Conservation (phyloP, 2,888 invertebrate genomes). For the Malachius bipustulatus region DNA sequence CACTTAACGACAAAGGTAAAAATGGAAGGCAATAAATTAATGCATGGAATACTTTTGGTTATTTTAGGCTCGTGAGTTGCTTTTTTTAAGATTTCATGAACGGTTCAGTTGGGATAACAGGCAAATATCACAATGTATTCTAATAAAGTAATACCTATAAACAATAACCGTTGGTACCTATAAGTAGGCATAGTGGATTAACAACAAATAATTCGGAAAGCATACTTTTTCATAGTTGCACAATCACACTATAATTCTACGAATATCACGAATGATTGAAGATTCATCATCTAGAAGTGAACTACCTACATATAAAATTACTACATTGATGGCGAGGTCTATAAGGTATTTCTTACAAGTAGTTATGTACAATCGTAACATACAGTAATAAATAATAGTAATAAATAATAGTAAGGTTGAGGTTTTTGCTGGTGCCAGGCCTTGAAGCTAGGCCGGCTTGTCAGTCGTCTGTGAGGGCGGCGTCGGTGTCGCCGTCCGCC, state of each 20-base stretch:
- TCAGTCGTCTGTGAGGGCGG: neutral
- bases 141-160: no score
- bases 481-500: slow-evolving; percentile 19
- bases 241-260: slow-evolving; percentile 15
- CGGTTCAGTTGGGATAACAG: no score
- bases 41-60: no score
- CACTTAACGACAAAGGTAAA: no score
- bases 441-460: slow-evolving; percentile 15
- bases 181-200: no score
- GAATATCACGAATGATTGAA: slow-evolving; percentile 15
- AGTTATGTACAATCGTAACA: slow-evolving; percentile 34
- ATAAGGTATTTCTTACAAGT: slow-evolving; percentile 33
- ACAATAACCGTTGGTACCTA: no score
- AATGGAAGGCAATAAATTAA: no score
- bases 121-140: no score
- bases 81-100: no score
- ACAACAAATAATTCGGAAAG: no score
- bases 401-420: slow-evolving; percentile 32
- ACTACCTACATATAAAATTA: slow-evolving; percentile 14
- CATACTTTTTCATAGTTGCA: slow-evolving; percentile 9
- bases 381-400: slow-evolving; percentile 39
- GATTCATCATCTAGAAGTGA: slow-evolving; percentile 14
- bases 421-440: slow-evolving; percentile 13
- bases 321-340: slow-evolving; percentile 23
- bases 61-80: no score